Base-by-base conservation (phyloP, 2,113 vertebrate species). In the Corvus hawaiiensis region DNA sequence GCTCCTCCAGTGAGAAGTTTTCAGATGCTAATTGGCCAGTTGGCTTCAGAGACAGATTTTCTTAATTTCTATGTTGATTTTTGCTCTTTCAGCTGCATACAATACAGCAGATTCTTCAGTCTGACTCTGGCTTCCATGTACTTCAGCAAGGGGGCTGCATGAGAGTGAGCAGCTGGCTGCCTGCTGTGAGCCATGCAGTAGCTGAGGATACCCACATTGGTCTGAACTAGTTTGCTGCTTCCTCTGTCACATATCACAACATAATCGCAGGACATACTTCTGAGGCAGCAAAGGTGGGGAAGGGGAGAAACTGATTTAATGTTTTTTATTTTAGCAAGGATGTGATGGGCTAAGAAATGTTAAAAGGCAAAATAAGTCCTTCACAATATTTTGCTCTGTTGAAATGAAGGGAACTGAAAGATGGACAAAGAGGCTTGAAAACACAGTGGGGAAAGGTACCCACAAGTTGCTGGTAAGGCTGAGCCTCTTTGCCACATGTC, bases 151-250 rank as follows among this genome's bases (percentile, higher is more conserved):
- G 62, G 30, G 51, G 49, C 71, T 92, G 71, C 75, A 79, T 13
- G 55, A 89, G 62, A 41, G 49, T 20, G 9, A 56, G 81, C 61
- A 54, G 77, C 49, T 2, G n/a, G 18, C 19, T 76, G 81, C 86
- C 95, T 75, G 84, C 80, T 41, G 44, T 2, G 46, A 69, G 74
- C 74, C 20, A 3, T 0, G 9, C 2, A 21, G 39, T 71, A 41
- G 80, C 79, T 88, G 82, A 92, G 88, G 88, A 56, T 90, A 77
- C 83, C 88, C 10, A 2, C 30, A 0, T 71, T 95, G 93, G 43
- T 86, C 82, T 92, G 88, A 93, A 37, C 79, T 93, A 58, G 64
- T 93, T 80, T 84, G 82, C 59, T 67, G 44, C 85, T 92, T 92
- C 72, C 85, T 93, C 55, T 10, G 5, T 77, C 10, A 2, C 75